phyloP scores from a whole-genome alignment of 2,797 vertebrate genomes.

The Chelidonichthys spinosus region DNA sequence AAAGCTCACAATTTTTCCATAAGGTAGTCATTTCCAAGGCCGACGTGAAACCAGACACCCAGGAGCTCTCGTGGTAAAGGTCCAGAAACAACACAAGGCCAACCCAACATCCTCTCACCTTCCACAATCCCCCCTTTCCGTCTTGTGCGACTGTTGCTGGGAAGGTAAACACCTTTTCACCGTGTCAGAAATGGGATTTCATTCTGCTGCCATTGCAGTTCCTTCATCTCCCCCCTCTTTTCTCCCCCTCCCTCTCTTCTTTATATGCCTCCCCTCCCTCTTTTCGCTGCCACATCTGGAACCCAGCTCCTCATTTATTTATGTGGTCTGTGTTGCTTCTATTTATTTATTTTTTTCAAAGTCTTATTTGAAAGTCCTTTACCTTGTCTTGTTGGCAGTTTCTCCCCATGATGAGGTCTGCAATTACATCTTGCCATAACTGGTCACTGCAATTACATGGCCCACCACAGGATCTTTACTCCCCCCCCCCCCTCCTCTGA shows the following conservation, averaged over 20 bases:
- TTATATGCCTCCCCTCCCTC: slow-evolving; percentile 60
- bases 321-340: slow-evolving; percentile 78
- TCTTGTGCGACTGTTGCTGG: slow-evolving; percentile 58
- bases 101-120: slow-evolving; percentile 72
- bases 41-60: slow-evolving; percentile 79
- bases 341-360: slow-evolving; percentile 26
- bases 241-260: slow-evolving; percentile 57
- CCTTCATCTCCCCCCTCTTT: slow-evolving; percentile 58
- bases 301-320: slow-evolving; percentile 85
- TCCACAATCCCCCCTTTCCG: slow-evolving; percentile 58
- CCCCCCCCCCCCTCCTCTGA: slow-evolving; percentile 43
- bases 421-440: slow-evolving; percentile 83
- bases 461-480: slow-evolving; percentile 73
- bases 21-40: slow-evolving; percentile 72
- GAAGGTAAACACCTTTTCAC: slow-evolving; percentile 75
- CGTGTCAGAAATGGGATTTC: slow-evolving; percentile 67
- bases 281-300: slow-evolving; percentile 83
- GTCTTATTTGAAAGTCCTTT: slow-evolving; percentile 74
- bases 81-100: slow-evolving; percentile 80
- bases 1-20: slow-evolving; percentile 74
- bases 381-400: slow-evolving; percentile 81
- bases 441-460: slow-evolving; percentile 84
- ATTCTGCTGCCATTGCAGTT: slow-evolving; percentile 75
- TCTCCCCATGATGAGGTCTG: slow-evolving; percentile 81
- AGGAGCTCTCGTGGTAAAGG: slow-evolving; percentile 64